phyloP scores from a whole-genome alignment of 2,113 vertebrate genomes.

The Procapra przewalskii region DNA sequence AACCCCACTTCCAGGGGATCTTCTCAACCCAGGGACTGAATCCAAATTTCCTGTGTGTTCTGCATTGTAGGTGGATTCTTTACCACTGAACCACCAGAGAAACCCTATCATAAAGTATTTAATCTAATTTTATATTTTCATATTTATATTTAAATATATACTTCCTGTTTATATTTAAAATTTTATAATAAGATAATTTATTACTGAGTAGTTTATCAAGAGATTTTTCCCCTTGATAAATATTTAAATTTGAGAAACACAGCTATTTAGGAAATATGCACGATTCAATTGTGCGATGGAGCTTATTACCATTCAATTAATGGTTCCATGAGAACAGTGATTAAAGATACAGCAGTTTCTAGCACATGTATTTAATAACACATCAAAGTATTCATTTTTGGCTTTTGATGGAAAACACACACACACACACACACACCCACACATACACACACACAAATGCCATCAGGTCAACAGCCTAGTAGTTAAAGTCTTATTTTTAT shows the following conservation, averaged over 20 bases:
- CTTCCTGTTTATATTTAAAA: background rate
- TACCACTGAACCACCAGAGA: background rate
- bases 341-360: background rate
- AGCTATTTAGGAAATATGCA: background rate
- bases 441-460: background rate
- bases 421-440: rapidly evolving
- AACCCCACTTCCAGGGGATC: background rate
- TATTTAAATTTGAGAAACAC: background rate
- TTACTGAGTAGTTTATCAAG: background rate
- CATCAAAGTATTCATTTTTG: background rate
- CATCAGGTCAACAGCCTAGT: background rate
- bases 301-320: rapidly evolving
- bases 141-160: background rate
- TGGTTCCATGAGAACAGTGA: background rate
- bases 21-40: background rate
- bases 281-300: background rate
- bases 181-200: background rate
- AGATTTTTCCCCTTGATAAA: background rate
- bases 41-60: background rate
- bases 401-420: rapidly evolving
- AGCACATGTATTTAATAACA: background rate
- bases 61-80: background rate
- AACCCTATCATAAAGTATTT: background rate
- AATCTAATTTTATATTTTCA: background rate
- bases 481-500: conserved; percentile 8